Evolutionary conservation across 2,888 invertebrate species (phyloP).

Genomic region (Drosophila buzzatii): DNA sequence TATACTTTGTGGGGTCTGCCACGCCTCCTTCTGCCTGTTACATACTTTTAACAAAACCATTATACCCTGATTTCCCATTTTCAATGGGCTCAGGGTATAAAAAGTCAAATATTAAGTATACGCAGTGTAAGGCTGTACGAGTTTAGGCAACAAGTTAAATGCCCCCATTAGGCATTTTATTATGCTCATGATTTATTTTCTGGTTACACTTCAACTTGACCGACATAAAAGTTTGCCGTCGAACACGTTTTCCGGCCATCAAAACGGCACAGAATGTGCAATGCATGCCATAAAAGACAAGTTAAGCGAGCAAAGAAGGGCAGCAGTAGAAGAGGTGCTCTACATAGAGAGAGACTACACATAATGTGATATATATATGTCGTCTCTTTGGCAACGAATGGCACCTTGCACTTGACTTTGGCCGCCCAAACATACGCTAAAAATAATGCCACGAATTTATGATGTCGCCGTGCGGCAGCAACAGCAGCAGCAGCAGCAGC

Average conservation of each 20-base stretch:
- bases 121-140: conserved; percentile 18
- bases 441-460: conserved; percentile 71
- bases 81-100: too few relatives aligned
- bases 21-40: too few relatives aligned
- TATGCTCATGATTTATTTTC: conserved; percentile 14
- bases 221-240: conserved; percentile 34
- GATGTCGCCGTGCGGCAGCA: conserved; percentile 31
- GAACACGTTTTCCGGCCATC: conserved; percentile 34
- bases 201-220: conserved; percentile 64
- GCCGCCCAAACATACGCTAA: conserved; percentile 44
- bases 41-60: too few relatives aligned
- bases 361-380: conserved; percentile 33
- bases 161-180: conserved; percentile 25
- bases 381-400: conserved; percentile 59
- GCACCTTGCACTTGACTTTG: conserved; percentile 76
- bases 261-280: conserved; percentile 35
- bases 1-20: too few relatives aligned
- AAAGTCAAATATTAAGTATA: conserved; percentile 15
- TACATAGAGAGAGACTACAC: conserved; percentile 35
- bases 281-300: conserved; percentile 31
- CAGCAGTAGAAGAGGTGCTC: not conserved
- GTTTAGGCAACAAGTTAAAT: conserved; percentile 33
- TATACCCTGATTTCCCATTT: too few relatives aligned
- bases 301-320: conserved; percentile 8
- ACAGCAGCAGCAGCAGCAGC: not conserved